Evolutionary conservation across 1,140 invertebrate genomes (phyloP).

Genomic region (Drosophila tristis): DNA sequence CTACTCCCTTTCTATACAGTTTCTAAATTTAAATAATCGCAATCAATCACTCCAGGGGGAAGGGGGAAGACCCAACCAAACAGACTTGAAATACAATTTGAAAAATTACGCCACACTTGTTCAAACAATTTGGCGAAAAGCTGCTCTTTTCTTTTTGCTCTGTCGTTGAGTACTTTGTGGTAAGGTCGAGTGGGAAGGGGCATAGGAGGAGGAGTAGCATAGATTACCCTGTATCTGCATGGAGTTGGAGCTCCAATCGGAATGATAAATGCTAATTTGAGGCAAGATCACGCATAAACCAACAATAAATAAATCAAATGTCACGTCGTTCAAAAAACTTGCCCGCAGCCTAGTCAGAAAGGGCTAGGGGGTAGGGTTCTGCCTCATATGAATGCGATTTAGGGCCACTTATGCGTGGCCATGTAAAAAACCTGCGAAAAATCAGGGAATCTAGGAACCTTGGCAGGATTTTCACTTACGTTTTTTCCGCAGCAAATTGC

Average conservation of each 20-base stretch:
- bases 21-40: conserved; percentile 69
- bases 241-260: conserved; percentile 37
- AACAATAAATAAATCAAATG: conserved; percentile 83
- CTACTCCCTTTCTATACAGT: conserved; percentile 2
- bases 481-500: conserved; percentile 77
- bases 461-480: conserved; percentile 74
- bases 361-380: not conserved
- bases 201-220: no score
- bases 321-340: conserved; percentile 76
- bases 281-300: conserved; percentile 83
- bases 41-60: conserved; percentile 63
- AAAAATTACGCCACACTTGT: conserved; percentile 78
- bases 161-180: conserved; percentile 21
- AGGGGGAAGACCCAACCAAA: not conserved
- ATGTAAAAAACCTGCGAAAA: conserved; percentile 75
- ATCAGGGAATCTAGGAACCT: conserved; percentile 58
- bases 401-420: conserved; percentile 82
- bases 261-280: conserved; percentile 83
- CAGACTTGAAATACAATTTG: conserved; percentile 48
- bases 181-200: not conserved
- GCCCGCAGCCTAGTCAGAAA: conserved; percentile 9
- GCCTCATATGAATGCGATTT: conserved; percentile 81
- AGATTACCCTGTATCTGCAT: not conserved
- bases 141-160: conserved; percentile 2
- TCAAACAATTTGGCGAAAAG: conserved; percentile 66